phyloP scores from a whole-genome alignment of 2,888 invertebrate species.

The Dryobota labecula region DNA sequence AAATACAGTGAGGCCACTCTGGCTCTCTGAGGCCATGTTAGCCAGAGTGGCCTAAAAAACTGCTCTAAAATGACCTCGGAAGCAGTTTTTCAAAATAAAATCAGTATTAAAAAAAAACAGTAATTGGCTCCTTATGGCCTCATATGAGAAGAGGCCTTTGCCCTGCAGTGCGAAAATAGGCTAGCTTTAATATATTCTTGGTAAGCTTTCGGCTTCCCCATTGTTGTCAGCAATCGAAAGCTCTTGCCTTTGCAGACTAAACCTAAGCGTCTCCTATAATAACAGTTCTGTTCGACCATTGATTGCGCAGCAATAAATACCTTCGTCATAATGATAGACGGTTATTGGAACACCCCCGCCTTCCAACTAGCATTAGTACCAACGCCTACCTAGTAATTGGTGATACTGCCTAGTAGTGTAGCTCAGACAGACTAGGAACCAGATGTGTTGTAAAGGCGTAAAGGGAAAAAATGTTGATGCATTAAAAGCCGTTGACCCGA shows the following conservation, averaged over 20 bases:
- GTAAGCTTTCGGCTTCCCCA: too few relatives aligned
- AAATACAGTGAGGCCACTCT: too few relatives aligned
- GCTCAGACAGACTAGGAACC: not conserved
- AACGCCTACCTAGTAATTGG: not conserved
- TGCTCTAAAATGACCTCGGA: too few relatives aligned
- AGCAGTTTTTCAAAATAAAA: too few relatives aligned
- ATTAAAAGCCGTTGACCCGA: conserved; percentile 25
- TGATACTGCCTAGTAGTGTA: not conserved
- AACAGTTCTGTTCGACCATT: not conserved
- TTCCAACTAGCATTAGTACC: not conserved
- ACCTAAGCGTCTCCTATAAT: conserved; percentile 11
- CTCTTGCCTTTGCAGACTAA: not conserved
- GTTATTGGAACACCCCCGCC: conserved; percentile 22
- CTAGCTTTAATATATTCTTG: too few relatives aligned
- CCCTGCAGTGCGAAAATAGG: too few relatives aligned
- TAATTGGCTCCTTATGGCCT: too few relatives aligned
- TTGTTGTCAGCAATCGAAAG: not conserved
- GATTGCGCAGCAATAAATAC: conserved; percentile 26
- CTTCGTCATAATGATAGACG: conserved; percentile 26
- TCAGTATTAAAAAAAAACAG: too few relatives aligned
- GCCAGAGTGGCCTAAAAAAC: too few relatives aligned
- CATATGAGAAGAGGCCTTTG: too few relatives aligned
- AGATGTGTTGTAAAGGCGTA: too few relatives aligned
- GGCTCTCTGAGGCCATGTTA: too few relatives aligned
- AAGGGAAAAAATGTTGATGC: not conserved